Base-by-base conservation (phyloP, 2,888 invertebrate genomes). In the Icerya purchasi region DNA sequence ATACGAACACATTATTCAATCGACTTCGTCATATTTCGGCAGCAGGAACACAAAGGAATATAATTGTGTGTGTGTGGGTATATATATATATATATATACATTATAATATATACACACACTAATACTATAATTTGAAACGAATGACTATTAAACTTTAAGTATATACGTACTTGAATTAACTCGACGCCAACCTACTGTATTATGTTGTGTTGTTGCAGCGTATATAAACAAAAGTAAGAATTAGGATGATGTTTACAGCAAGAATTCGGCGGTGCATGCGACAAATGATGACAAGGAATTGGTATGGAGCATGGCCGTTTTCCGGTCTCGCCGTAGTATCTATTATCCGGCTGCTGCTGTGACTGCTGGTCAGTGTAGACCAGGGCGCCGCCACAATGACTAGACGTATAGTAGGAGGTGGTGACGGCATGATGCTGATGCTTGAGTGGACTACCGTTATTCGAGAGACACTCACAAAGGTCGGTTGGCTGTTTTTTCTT, bases 161-260 rank as follows among this genome's bases (percentile, higher is more conserved):
- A n/a, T n/a, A n/a, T n/a, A n/a, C n/a, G n/a, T n/a, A n/a, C n/a
- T n/a, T n/a, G n/a, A n/a, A n/a, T n/a, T n/a, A n/a, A n/a, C n/a
- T n/a, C n/a, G n/a, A n/a, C n/a, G n/a, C n/a, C n/a, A n/a, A n/a
- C n/a, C n/a, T 50, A 59, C 55, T 59, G 59, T 18, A 55, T 23
- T 22, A 59, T 25, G 19, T 23, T 36, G 25, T 60, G 60, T 22
- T 60, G 60, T 56, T 58, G 49, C 24, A 61, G 57, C 24, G 57
- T 60, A 53, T 64, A 63, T 2, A 64, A 60, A 55, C 63, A 61
- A 50, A 63, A 52, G 23, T 61, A 62, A 3, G 63, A 64, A 60
- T 61, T 64, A 24, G 59, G 63, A 52, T 64, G 61, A 36, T 59
- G 61, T 56, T 61, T 60, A 61, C 63, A 61, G 55, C 50, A 52